Percentiles rank a stretch among this genome's conserved stretches.
Evolutionary conservation across 2,113 vertebrate genomes (phyloP).

Genomic region (Rhynchomys soricoides): DNA sequence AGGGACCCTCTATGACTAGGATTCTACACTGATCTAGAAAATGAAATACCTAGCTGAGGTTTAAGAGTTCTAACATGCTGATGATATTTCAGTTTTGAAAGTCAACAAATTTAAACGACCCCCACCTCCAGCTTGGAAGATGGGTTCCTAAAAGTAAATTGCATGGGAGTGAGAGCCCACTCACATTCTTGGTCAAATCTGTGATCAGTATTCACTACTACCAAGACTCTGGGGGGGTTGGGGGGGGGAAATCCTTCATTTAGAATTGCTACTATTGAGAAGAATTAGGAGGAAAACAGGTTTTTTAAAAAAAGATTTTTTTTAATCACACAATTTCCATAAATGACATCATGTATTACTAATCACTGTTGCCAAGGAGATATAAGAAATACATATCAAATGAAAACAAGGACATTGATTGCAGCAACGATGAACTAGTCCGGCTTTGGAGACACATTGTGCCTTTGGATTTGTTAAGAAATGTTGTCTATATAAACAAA

Average conservation of each 20-base stretch:
- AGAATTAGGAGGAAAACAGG: conserved; percentile 1
- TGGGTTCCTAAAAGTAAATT: not conserved
- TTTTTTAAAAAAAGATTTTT: conserved; percentile 22
- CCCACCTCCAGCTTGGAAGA: not conserved
- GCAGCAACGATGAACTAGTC: not conserved
- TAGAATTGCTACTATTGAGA: not conserved
- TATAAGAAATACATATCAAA: conserved; percentile 22
- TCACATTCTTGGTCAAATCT: not conserved
- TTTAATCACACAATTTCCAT: conserved; percentile 19
- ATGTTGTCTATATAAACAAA: conserved; percentile 41
- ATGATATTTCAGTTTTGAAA: not conserved
- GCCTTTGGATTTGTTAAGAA: conserved; percentile 43
- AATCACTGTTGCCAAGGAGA: conserved; percentile 58
- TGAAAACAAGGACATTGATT: conserved; percentile 61
- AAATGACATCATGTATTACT: conserved; percentile 51
- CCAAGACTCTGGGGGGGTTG: not conserved
- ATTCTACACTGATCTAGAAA: not conserved
- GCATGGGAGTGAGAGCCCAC: not conserved
- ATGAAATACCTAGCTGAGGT: not conserved
- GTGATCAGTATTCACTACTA: not conserved
- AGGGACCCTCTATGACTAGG: not conserved
- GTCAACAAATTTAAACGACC: not conserved
- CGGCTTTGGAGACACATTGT: conserved; percentile 4
- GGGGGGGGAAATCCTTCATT: not conserved
- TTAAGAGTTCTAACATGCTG: not conserved